phyloP scores from a whole-genome alignment of 1,140 invertebrate species.

The Drosophila virilis region DNA sequence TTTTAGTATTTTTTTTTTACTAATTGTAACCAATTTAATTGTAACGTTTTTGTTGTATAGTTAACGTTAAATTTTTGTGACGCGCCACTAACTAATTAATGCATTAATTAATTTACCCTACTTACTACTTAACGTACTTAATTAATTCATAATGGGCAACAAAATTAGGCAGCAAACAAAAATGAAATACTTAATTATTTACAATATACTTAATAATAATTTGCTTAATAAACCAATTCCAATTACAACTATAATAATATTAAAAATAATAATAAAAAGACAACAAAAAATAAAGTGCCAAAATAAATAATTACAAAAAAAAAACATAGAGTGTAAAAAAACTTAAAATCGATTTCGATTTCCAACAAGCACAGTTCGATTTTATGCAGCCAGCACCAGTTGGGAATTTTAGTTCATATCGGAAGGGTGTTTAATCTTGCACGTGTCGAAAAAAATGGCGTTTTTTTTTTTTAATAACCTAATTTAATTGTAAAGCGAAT shows the following conservation, averaged over 20 bases:
- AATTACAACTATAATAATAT: conserved; percentile 47
- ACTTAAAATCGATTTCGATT: not conserved
- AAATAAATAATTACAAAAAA: conserved; percentile 60
- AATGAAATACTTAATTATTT: conserved; percentile 49
- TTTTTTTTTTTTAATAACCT: too few relatives aligned
- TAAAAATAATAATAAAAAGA: conserved; percentile 26
- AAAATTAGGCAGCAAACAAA: conserved; percentile 34
- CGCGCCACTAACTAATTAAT: conserved; percentile 40
- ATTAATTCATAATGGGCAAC: conserved; percentile 31
- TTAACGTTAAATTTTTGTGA: conserved; percentile 32
- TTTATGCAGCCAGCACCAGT: not conserved
- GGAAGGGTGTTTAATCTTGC: too few relatives aligned
- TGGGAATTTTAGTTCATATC: not conserved
- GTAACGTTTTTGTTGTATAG: conserved; percentile 50
- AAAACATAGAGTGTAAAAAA: not conserved
- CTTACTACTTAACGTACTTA: conserved; percentile 41
- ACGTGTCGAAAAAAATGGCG: too few relatives aligned
- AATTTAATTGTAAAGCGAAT: too few relatives aligned
- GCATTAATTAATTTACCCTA: conserved; percentile 35
- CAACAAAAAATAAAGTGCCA: conserved; percentile 70
- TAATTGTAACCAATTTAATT: conserved; percentile 41
- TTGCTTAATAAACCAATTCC: conserved; percentile 66
- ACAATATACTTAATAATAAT: conserved; percentile 52
- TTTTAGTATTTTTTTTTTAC: conserved; percentile 40
- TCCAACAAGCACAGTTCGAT: not conserved